These are phyloP conservation scores for Timema cristinae DNA, from an alignment of 2,888 invertebrate species.

Conservation along the genomic window DNA sequence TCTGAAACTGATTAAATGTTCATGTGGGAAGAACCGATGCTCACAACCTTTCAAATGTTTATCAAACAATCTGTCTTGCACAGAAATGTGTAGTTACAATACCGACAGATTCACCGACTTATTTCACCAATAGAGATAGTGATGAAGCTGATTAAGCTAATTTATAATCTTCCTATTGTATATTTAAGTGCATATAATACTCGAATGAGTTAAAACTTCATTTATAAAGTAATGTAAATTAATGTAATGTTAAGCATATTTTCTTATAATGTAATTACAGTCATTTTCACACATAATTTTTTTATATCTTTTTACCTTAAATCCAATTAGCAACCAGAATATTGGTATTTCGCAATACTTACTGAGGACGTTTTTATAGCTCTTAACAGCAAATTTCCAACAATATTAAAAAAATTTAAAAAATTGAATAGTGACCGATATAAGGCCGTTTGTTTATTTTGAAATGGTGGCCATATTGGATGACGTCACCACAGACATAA, in stretches of 20 bases:
- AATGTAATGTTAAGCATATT: no score
- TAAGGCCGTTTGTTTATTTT: not conserved
- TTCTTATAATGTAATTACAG: no score
- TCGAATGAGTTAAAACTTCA: not conserved
- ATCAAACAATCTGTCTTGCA: not conserved
- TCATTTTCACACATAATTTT: not conserved
- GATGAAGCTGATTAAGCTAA: not conserved
- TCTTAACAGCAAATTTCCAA: not conserved
- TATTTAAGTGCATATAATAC: not conserved
- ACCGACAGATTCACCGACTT: not conserved
- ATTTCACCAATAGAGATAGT: not conserved
- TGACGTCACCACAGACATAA: not conserved
- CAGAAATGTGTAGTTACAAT: not conserved
- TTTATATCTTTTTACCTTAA: not conserved
- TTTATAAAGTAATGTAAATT: not conserved
- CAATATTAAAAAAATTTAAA: not conserved
- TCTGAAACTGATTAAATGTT: not conserved
- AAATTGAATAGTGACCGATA: not conserved
- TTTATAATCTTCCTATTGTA: not conserved
- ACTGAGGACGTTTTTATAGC: not conserved
- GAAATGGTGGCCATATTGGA: not conserved
- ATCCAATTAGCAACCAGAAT: not conserved
- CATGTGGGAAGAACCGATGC: not conserved
- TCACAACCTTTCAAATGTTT: not conserved
- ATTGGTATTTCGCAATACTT: not conserved